These are phyloP conservation scores for Polyergus mexicanus DNA, from an alignment of 1,140 invertebrate genomes.

Conservation along the genomic window DNA sequence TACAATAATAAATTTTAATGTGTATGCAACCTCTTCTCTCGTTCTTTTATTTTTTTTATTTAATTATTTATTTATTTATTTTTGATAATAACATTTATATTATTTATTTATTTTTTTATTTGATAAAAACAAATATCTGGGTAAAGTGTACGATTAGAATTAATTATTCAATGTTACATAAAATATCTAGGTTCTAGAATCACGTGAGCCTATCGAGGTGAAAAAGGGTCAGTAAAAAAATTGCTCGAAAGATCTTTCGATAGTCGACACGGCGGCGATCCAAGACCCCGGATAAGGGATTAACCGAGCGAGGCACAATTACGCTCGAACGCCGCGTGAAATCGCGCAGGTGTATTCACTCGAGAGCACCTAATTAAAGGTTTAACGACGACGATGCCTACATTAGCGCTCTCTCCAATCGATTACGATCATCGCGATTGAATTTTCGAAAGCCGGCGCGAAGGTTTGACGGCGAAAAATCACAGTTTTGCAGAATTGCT, in stretches of 20 bases:
- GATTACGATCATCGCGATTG: constrained; percentile 54
- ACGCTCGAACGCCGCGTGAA: constrained; percentile 77
- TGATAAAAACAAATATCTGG: background rate
- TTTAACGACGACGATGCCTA: constrained; percentile 64
- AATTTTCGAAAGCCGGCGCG: constrained; percentile 36
- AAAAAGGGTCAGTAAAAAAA: background rate
- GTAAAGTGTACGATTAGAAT: background rate
- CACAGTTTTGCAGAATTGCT: constrained; percentile 37
- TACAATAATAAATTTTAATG: background rate
- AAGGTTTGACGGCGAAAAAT: background rate
- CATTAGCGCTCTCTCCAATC: constrained; percentile 62
- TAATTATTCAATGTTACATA: constrained; percentile 4
- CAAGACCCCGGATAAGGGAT: constrained; percentile 75
- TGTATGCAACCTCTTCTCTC: background rate
- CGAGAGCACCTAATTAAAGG: constrained; percentile 72
- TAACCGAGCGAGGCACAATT: constrained; percentile 78
- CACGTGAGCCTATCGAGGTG: constrained; percentile 38
- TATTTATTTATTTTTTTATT: background rate
- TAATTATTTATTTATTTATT: too few relatives aligned
- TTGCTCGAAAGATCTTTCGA: constrained; percentile 71
- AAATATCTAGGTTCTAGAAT: constrained; percentile 34
- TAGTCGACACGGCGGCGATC: constrained; percentile 50
- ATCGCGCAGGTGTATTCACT: constrained; percentile 74
- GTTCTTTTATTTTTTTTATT: too few relatives aligned
- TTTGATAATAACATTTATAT: background rate